Evolutionary conservation across 2,797 vertebrate species (phyloP), one percentile per base, ranked within the genome.

Genomic region (Odontamblyopus lacepedii): DNA sequence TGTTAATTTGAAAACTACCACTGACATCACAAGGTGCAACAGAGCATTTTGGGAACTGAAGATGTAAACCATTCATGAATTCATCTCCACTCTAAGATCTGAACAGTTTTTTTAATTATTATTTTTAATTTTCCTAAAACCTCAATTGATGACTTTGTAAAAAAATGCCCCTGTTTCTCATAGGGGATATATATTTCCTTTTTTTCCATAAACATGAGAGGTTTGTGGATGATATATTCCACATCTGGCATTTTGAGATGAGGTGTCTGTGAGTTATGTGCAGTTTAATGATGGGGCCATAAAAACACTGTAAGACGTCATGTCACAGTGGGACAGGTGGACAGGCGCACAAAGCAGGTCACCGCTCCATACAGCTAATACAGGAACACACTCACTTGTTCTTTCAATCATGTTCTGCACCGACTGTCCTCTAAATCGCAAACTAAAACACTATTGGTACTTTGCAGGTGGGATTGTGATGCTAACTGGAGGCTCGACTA

Each of bases 221-320:
- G 67, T 80, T 73, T 71, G 63, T 71, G 79, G 86, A 85, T 78
- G 38, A 79, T 86, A 83, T 80, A 70, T 48, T 63, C 65, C 67
- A 38, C 62, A 56, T 68, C 61, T 63, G 69, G 44, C 67, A 70
- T 48, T 53, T 85, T 82, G 73, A 70, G 59, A 78, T 77, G 64
- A 78, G 69, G 62, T 73, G 77, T 74, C 75, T 80, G 26, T 77
- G 83, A 85, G 87, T 88, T 84, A 87, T 77, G 69, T 63, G 74
- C 63, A 69, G 67, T 13, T 30, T 83, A 92, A 90, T 80, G 73
- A 85, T 59, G 63, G 50, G 2, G 72, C 77, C 80, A 84, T 83
- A 75, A 85, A 84, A 81, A 73, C 70, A 86, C 70, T 71, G 71
- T 77, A 70, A 85, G 77, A 81, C 77, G 76, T 80, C 27, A 70